A percentile compares a stretch with the other conserved stretches of the same genome.
Evolutionary conservation across 2,113 vertebrate species (phyloP).

Genomic region (Anser cygnoides): DNA sequence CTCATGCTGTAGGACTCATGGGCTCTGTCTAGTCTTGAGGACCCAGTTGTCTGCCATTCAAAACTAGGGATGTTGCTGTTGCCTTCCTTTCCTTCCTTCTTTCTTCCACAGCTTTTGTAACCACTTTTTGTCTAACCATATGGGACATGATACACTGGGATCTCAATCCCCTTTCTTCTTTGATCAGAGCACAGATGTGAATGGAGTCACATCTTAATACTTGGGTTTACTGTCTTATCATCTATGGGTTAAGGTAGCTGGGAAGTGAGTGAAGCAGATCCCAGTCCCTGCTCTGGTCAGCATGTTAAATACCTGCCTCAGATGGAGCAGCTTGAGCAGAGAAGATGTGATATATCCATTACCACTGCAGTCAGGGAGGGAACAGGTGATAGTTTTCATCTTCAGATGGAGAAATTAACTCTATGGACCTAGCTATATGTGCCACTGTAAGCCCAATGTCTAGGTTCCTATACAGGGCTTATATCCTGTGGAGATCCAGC

Average conservation of each 20-base stretch:
- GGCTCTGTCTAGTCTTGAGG: background rate
- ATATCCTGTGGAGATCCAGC: background rate
- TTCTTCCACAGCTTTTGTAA: background rate
- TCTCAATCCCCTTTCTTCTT: background rate
- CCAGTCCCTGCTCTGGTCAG: too few relatives aligned
- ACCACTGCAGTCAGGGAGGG: background rate
- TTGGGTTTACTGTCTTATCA: background rate
- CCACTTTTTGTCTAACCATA: background rate
- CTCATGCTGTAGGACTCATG: accelerated
- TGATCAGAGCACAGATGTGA: background rate
- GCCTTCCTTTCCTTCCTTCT: background rate
- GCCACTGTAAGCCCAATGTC: background rate
- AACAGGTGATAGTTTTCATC: background rate
- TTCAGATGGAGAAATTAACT: background rate
- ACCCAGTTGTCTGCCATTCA: background rate
- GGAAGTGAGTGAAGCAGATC: background rate
- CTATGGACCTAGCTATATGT: background rate
- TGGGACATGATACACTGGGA: background rate
- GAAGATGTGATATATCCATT: background rate
- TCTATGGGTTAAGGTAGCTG: background rate
- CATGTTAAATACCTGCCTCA: background rate
- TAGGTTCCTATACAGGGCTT: background rate
- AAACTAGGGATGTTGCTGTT: background rate
- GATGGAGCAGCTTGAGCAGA: too few relatives aligned
- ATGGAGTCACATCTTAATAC: background rate